Base-by-base conservation (phyloP, 2,113 vertebrate species). In the Pterocles orientalis region DNA sequence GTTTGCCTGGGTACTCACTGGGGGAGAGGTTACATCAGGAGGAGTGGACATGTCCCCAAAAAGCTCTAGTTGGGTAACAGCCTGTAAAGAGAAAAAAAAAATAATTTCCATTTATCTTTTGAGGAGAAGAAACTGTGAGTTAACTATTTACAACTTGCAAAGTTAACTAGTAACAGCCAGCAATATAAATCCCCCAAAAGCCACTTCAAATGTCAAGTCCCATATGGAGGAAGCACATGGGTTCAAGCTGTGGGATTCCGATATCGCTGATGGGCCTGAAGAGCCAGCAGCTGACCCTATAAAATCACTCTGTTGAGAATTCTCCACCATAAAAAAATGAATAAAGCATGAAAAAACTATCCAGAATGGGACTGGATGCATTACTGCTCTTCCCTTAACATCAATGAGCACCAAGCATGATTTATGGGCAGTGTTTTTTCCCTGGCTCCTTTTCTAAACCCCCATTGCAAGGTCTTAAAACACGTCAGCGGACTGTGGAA, bases 1-100 rank as follows among this genome's bases (percentile, higher is more conserved):
- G 57, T 68, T 86, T 36, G 18, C 28, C 14, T 18, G 57, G 16
- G 79, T 96, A 98, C 99, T 99, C 98, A 99, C 99, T 19, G 99
- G 99, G 90, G 99, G 99, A 96, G 99, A 99, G 91, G 99, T 99
- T 98, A 99, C 98, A 98, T 99, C 99, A 95, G 99, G 99, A 92
- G 99, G 99, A 85, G 99, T 99, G 69, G 99, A 99, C 99, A 99
- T 99, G 98, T 99, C 99, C 97, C 99, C 99, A 96, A 99, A 99
- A 98, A 99, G 98, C 98, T 99, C 99, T 98, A 99, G 98, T 96
- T 99, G 99, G 98, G 99, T 99, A 98, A 99, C 99, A 98, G 99
- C 99, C 99, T 99, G 98, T 79, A 91, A 98, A 96, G 88, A 97
- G 69, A 95, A 41, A 88, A 90, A 94, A 51, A 34, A 39, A 3